These are phyloP conservation scores for Zaprionus bogoriensis DNA, from an alignment of 2,888 invertebrate genomes.

Conservation along the genomic window DNA sequence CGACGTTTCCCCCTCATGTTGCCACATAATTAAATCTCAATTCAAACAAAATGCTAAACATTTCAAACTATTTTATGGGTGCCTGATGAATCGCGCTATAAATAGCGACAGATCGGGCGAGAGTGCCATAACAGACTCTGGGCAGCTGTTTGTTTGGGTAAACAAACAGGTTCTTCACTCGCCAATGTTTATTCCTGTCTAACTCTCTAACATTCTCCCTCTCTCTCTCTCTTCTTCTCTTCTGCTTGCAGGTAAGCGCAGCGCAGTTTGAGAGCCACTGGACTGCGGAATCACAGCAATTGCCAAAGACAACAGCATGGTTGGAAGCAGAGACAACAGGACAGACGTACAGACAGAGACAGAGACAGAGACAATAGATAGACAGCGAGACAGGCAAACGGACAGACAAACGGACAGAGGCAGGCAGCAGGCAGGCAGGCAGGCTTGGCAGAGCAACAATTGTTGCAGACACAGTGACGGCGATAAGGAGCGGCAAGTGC, in stretches of 20 bases:
- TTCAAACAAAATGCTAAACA: slow-evolving; percentile 74
- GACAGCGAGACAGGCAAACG: neutral
- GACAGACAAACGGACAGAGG: neutral
- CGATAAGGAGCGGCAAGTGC: slow-evolving; percentile 15
- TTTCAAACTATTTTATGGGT: slow-evolving; percentile 67
- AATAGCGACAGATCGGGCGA: slow-evolving; percentile 20
- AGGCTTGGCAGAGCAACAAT: slow-evolving; percentile 68
- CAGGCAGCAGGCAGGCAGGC: neutral
- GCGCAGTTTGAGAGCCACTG: slow-evolving; percentile 27
- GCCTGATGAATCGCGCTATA: slow-evolving; percentile 25
- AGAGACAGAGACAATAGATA: slow-evolving; percentile 25
- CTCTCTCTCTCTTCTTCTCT: slow-evolving; percentile 6
- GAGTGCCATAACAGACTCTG: neutral
- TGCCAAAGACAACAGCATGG: slow-evolving; percentile 29
- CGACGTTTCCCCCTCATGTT: slow-evolving; percentile 42
- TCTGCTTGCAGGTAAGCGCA: slow-evolving; percentile 63
- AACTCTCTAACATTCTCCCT: slow-evolving; percentile 10
- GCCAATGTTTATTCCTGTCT: neutral
- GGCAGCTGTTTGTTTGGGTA: slow-evolving; percentile 11
- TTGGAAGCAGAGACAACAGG: neutral
- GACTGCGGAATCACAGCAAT: slow-evolving; percentile 60
- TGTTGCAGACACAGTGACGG: slow-evolving; percentile 78
- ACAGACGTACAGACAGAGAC: neutral
- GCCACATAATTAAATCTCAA: slow-evolving; percentile 79
- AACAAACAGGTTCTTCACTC: slow-evolving; percentile 4